Base-by-base conservation (phyloP, 2,797 vertebrate species). In the Phalloptychus januarius region DNA sequence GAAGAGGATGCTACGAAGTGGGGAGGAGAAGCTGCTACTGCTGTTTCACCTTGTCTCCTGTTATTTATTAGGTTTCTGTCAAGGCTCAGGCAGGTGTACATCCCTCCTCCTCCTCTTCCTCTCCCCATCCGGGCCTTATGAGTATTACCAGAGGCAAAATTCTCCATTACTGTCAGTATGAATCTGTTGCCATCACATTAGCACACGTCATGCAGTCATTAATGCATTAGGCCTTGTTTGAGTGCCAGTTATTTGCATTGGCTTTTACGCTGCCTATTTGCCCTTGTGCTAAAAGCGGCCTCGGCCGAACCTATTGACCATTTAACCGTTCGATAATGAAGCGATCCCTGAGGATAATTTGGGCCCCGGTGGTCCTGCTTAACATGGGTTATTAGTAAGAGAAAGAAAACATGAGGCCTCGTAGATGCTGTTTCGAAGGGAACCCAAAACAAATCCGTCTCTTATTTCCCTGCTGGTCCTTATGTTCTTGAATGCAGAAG, bases 161-260 rank as follows among this genome's bases (percentile, higher is more conserved):
- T 95, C 94, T 97, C 97, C 97, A 98, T 98, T 98, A 98, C 96
- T 96, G 98, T 98, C 97, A 96, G 77, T 91, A 91, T 92, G 93
- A 95, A 96, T 98, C 95, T 96, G 93, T 92, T 92, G 95, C 94
- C 92, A 94, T 94, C 86, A 76, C 87, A 94, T 95, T 96, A 97
- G 94, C 91, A 92, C 94, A 91, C 93, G 91, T 95, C 96, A 92
- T 80, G 78, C 88, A 94, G 93, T 97, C 97, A 97, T 97, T 97
- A 97, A 95, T 97, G 96, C 96, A 97, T 97, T 96, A 97, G 93
- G 81, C 87, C 89, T 80, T 84, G 73, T 94, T 93, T 85, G 89
- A 88, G 79, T 94, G 95, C 93, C 91, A 92, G 95, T 95, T 93
- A 93, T 96, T 93, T 94, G 94, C 87, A 88, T 94, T 88, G 80